phyloP scores from a whole-genome alignment of 2,797 vertebrate genomes.

The Eidolon dupreanum region DNA sequence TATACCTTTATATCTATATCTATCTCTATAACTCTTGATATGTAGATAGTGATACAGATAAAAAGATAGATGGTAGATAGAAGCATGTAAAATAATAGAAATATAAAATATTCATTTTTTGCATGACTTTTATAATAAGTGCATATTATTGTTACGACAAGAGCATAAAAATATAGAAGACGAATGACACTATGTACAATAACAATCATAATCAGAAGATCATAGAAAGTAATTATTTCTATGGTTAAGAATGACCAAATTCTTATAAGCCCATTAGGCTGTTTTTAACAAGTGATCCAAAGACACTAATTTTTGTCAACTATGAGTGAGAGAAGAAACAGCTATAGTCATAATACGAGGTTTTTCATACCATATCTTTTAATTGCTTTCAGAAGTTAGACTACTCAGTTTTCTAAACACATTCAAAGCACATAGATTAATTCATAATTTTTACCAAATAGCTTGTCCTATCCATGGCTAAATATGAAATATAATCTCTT shows the following conservation, averaged over 20 bases:
- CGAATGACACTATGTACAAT: background rate
- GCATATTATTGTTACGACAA: background rate
- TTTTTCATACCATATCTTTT: background rate
- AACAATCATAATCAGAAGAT: background rate
- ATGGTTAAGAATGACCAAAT: background rate
- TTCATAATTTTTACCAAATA: background rate
- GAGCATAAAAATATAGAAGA: background rate
- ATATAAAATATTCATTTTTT: background rate
- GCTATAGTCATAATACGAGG: background rate
- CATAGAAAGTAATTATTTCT: background rate
- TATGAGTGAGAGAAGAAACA: background rate
- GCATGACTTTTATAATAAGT: background rate
- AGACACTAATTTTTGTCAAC: background rate
- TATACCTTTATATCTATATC: background rate
- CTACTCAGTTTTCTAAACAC: background rate
- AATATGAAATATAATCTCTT: background rate
- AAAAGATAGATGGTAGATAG: background rate
- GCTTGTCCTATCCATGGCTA: background rate
- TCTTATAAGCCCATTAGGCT: background rate
- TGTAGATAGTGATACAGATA: background rate
- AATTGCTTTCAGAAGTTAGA: background rate
- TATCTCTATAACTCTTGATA: background rate
- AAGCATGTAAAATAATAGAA: background rate
- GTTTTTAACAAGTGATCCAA: background rate
- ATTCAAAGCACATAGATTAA: background rate